Evolutionary conservation across 1,140 invertebrate genomes (phyloP).

Genomic region (Globodera rostochiensis): DNA sequence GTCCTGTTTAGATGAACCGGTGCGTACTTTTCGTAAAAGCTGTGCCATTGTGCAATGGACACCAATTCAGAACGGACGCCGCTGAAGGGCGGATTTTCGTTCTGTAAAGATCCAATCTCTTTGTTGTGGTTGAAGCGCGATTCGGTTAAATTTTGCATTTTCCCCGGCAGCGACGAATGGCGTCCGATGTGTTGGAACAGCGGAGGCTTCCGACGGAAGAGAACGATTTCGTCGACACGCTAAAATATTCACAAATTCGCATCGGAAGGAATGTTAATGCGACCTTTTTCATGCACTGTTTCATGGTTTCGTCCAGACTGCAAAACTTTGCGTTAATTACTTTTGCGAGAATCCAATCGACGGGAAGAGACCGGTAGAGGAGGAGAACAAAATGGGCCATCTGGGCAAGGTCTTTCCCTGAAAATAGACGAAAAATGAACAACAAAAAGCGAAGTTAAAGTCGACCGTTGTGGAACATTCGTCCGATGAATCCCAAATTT

Average conservation of each 20-base stretch:
- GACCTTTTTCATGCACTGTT: constrained; percentile 20
- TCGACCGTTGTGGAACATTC: constrained; percentile 27
- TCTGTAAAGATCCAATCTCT: constrained; percentile 11
- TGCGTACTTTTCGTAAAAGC: constrained; percentile 15
- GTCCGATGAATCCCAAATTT: constrained; percentile 32
- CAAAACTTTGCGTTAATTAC: constrained; percentile 22
- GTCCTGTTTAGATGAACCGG: constrained; percentile 18
- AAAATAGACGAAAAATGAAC: neutral
- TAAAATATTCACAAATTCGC: neutral
- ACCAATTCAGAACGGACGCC: constrained; percentile 4
- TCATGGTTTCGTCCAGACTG: constrained; percentile 3
- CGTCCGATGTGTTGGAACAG: constrained; percentile 31
- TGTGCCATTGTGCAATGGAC: neutral
- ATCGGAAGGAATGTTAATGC: too few species aligned
- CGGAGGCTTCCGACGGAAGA: constrained; percentile 15
- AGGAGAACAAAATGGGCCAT: constrained; percentile 30
- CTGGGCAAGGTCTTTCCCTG: constrained; percentile 7
- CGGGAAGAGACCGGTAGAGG: constrained; percentile 21
- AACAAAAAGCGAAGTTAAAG: neutral
- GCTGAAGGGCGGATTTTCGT: constrained; percentile 12
- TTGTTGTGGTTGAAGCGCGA: constrained; percentile 9
- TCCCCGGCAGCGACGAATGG: constrained; percentile 29
- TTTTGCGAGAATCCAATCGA: constrained; percentile 32
- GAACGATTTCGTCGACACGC: constrained; percentile 4
- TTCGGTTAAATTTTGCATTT: constrained; percentile 32